A percentile compares a stretch with the other conserved stretches of the same genome.
Evolutionary conservation across 2,113 vertebrate genomes (phyloP).

Genomic region (Megaptera novaeangliae): DNA sequence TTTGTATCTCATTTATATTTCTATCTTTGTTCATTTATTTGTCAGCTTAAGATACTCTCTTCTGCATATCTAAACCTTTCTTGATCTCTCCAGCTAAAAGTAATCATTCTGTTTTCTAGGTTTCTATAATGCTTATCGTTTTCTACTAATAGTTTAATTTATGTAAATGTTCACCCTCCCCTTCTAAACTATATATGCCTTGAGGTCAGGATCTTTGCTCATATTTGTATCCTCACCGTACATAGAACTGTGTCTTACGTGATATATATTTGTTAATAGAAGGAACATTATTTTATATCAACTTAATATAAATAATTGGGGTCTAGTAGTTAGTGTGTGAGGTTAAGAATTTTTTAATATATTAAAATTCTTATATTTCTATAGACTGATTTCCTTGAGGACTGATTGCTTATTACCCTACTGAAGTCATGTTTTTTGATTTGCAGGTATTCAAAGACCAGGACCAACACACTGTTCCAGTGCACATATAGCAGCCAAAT

Average conservation of each 20-base stretch:
- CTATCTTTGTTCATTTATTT: not conserved
- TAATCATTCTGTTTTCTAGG: not conserved
- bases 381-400: not conserved
- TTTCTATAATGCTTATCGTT: not conserved
- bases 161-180: not conserved
- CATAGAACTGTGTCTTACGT: not conserved
- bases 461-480: constrained; percentile 70
- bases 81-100: not conserved
- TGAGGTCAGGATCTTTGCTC: not conserved
- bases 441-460: constrained; percentile 58
- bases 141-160: not conserved
- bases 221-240: not conserved
- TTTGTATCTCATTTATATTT: not conserved
- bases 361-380: constrained; percentile 8
- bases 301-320: not conserved
- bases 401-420: not conserved
- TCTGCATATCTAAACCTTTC: not conserved
- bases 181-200: not conserved
- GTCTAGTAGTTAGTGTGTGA: not conserved
- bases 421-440: not conserved
- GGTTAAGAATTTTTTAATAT: not conserved
- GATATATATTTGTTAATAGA: not conserved
- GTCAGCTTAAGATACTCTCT: not conserved
- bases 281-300: not conserved
- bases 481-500: constrained; percentile 59